Base-by-base conservation (phyloP, 2,888 invertebrate genomes). In the Drosophila differens region DNA sequence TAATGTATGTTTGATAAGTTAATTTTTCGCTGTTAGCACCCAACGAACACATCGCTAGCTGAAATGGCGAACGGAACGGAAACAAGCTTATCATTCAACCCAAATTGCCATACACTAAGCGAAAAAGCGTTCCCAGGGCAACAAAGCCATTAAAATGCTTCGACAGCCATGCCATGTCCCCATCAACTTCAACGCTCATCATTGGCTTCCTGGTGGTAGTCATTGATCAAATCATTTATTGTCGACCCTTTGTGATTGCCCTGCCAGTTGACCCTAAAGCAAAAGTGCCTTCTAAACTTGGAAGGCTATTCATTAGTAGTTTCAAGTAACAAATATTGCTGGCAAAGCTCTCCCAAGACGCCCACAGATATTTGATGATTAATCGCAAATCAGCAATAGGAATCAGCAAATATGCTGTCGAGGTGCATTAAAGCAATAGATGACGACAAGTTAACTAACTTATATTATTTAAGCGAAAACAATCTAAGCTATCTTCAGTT, bases 1-100 rank as follows among this genome's bases (percentile, higher is more conserved):
- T 85, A 86, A 86, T 87, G 89, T 80, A 79, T 87, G 87, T 89
- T 87, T 87, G 87, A 87, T 87, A 87, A 89, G 89, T 87, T 89
- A 79, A 87, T 89, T 87, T 47, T 87, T 82, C 73, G 74, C 76
- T 70, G 60, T 74, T 78, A 74, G 78, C 83, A 74, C 76, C 76
- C 57, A 64, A 59, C 79, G 72, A 54, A 33, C 53, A 47, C 47
- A 47, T 47, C 16, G 16, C 47, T 4, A 9, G 16, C 47, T 47
- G 4, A 47, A 47, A 47, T 25, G 14, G 25, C 16, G 25, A 47
- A 47, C 16, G 25, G 16, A 25, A 47, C 16, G 47, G 47, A 25
- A 47, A 47, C 25, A 16, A 25, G 47, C 47, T 47, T 47, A 47
- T 47, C 47, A 47, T 47, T 47, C 47, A 25, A 25, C 72, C 51